A percentile compares a stretch with the other conserved stretches of the same genome.
Evolutionary conservation across 2,888 invertebrate species (phyloP).

Genomic region (Nebria salina): DNA sequence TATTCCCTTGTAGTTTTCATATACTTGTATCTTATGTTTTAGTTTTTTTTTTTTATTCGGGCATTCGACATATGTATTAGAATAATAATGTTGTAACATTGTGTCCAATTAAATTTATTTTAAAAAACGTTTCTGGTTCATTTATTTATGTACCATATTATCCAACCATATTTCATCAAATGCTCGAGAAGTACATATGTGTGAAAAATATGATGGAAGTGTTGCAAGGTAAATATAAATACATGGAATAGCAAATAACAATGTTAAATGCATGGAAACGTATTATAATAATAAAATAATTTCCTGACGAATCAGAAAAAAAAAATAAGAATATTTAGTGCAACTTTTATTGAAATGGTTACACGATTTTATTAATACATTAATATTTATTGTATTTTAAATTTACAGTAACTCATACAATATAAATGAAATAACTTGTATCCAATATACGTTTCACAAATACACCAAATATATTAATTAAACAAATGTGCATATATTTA

Average conservation of each 20-base stretch:
- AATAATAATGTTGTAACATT: too few relatives aligned
- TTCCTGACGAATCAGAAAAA: constrained; percentile 3
- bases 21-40: not conserved
- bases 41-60: too few relatives aligned
- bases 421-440: constrained; percentile 38
- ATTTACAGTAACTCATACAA: constrained; percentile 43
- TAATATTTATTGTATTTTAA: constrained; percentile 39
- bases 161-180: too few relatives aligned
- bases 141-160: too few relatives aligned
- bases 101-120: too few relatives aligned
- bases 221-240: too few relatives aligned
- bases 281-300: not conserved
- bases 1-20: not conserved
- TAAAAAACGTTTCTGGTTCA: too few relatives aligned
- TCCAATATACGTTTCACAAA: constrained; percentile 43
- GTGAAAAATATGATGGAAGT: too few relatives aligned
- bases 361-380: constrained; percentile 22
- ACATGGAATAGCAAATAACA: too few relatives aligned
- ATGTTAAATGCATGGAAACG: too few relatives aligned
- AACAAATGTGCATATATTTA: constrained; percentile 27
- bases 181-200: too few relatives aligned
- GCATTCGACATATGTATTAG: too few relatives aligned
- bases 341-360: constrained; percentile 13
- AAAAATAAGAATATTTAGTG: constrained; percentile 7
- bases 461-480: constrained; percentile 39